Base-by-base conservation (phyloP, 2,888 invertebrate species). In the Gibbula magus region DNA sequence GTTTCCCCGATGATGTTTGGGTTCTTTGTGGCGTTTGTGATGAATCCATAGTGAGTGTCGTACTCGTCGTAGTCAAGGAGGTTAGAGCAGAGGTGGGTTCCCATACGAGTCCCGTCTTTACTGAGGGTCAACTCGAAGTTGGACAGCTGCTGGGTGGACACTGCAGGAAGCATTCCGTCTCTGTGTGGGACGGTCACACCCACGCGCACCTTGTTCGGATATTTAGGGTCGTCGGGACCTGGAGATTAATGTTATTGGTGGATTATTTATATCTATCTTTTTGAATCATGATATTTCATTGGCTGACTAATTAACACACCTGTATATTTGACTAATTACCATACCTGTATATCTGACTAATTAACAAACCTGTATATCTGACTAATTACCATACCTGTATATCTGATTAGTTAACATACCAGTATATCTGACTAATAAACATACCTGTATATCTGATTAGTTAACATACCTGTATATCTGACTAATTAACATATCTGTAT, bases 81-180 rank as follows among this genome's bases (percentile, higher is more conserved):
- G 80, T 93, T 93, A 20, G 93, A 92, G 79, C 93, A 93, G 53
- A 86, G 87, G 83, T 93, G 93, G 20, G 88, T 90, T 7, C 90
- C 92, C 3, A 91, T 84, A 29, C 93, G 82, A 66, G 90, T 84
- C 7, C 90, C 91, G 79, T 91, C 91, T n/a, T 88, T 89, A 82
- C 91, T 91, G 18, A 93, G 87, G 4, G 90, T 90, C 32, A 92
- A 86, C 80, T 92, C 92, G 86, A 93, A 92, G 88, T 93, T 92
- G 39, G 92, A 90, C 54, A 93, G 86, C 45, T 86, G 85, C 0
- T 88, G 85, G 1, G 93, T 93, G 13, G 93, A 92, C 32, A 93
- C 86, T 25, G 89, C 88, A 0, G 93, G 93, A 22, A 93, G 81
- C 88, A 93, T 89, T 22, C 93, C 93, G 83, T 93, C 93, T 76